Evolutionary conservation across 2,113 vertebrate species (phyloP).

Genomic region (Loxodonta africana): DNA sequence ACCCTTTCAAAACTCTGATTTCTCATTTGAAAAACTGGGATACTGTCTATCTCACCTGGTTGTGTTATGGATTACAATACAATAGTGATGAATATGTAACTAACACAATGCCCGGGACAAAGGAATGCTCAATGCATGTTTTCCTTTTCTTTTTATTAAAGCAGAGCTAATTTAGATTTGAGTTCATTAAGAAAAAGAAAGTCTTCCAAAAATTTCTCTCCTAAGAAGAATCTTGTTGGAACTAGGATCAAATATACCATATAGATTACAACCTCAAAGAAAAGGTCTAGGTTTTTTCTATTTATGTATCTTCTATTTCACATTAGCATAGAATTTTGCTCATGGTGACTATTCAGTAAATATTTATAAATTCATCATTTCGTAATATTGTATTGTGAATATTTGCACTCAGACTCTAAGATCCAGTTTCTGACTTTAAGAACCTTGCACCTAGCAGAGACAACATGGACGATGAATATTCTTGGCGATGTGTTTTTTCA

Average conservation of each 20-base stretch:
- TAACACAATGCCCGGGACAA: background rate
- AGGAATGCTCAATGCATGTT: background rate
- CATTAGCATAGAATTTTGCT: too few species aligned
- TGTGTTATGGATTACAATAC: background rate
- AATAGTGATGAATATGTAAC: background rate
- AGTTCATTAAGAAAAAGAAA: background rate
- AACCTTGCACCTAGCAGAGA: background rate
- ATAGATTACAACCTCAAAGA: background rate
- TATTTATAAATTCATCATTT: background rate
- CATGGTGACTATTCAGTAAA: background rate
- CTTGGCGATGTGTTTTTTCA: background rate
- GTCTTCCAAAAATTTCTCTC: background rate
- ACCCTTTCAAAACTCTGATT: background rate
- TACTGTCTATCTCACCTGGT: background rate
- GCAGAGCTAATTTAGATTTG: background rate
- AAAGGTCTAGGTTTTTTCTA: background rate
- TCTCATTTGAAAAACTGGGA: background rate
- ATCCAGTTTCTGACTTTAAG: background rate
- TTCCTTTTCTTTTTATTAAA: background rate
- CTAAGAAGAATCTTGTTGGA: background rate
- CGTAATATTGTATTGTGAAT: background rate
- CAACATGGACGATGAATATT: background rate
- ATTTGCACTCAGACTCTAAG: background rate
- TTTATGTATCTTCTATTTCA: rapidly evolving
- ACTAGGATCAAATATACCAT: rapidly evolving